phyloP scores from a whole-genome alignment of 2,888 invertebrate species.

The Dynastes maya region DNA sequence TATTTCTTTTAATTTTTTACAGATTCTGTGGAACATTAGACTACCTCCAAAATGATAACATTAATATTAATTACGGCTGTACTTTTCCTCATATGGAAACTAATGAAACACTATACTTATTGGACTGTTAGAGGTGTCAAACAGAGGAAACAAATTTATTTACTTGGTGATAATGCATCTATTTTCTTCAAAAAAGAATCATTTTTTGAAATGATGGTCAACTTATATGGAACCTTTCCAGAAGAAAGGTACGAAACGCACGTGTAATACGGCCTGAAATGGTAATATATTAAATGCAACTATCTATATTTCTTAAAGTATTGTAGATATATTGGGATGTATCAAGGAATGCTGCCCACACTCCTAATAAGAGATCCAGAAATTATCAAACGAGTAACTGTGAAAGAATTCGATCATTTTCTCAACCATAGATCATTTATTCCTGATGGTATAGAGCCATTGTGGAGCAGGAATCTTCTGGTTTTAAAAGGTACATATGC shows the following conservation, averaged over 20 bases:
- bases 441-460: slow-evolving; percentile 58
- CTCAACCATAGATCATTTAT: slow-evolving; percentile 62
- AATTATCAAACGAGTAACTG: slow-evolving; percentile 65
- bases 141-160: slow-evolving; percentile 49
- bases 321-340: slow-evolving; percentile 49
- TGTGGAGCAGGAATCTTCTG: slow-evolving; percentile 57
- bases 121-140: slow-evolving; percentile 51
- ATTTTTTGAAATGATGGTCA: slow-evolving; percentile 35
- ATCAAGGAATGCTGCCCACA: slow-evolving; percentile 64
- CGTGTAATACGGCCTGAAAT: not conserved
- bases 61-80: not conserved
- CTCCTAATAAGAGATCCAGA: slow-evolving; percentile 66
- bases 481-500: slow-evolving; percentile 53
- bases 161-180: slow-evolving; percentile 51
- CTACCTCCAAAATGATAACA: not conserved
- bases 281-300: not conserved
- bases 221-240: slow-evolving; percentile 49
- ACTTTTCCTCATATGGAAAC: not conserved
- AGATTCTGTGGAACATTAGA: too few relatives aligned
- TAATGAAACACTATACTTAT: slow-evolving; percentile 48
- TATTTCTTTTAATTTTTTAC: too few relatives aligned
- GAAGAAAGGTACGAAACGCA: slow-evolving; percentile 47
- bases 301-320: not conserved
- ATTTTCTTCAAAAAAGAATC: slow-evolving; percentile 43
- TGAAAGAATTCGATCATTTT: slow-evolving; percentile 68